Evolutionary conservation across 23 tunicate genomes (phyloP), one percentile per base, ranked within the genome.

Genomic region (Styela clava): DNA sequence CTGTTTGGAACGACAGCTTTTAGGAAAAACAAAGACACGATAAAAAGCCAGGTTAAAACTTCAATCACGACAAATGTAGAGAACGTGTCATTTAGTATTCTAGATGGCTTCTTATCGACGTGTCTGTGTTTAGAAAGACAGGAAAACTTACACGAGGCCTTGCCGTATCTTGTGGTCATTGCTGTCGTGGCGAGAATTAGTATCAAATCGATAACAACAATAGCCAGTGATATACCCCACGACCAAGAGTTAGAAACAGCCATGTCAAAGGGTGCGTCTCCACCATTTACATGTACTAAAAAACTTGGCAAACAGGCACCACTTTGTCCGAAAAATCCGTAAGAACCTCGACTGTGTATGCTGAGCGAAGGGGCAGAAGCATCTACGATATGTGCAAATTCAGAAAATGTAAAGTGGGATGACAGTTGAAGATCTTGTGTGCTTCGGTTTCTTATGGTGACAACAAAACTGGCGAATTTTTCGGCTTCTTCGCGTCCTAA

Each of bases 191-290:
- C 35, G 26, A 76, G 21, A n/a, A 76, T 52, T 0, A 76, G 64
- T 21, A 44, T 1, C 62, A 76, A 76, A 52, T 76, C 52, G 64
- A 76, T 20, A 9, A 44, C 65, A 7, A 76, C 31, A 2, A 76
- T 76, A 35, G 37, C 22, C 12, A 52, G 62, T 1, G 81, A 76
- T 16, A 76, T 24, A 0, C 31, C 28, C 33, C 52, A 25, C 65
- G 81, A 12, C 31, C 64, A 23, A 16, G 33, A 20, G 81, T 76
- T 76, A n/a, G 81, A 76, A 9, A 76, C 65, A 0, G 81, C 81
- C 33, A 76, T 76, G n/a, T 76, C 81, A 44, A 24, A 52, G 9
- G 81, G 81, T 19, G 81, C 65, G 19, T 76, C 65, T 27, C 81
- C 81, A 64, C 81, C 65, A 7, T 26, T 52, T 44, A 29, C 81